phyloP scores from a whole-genome alignment of 2,888 invertebrate genomes.

The Luperina nickerlii region DNA sequence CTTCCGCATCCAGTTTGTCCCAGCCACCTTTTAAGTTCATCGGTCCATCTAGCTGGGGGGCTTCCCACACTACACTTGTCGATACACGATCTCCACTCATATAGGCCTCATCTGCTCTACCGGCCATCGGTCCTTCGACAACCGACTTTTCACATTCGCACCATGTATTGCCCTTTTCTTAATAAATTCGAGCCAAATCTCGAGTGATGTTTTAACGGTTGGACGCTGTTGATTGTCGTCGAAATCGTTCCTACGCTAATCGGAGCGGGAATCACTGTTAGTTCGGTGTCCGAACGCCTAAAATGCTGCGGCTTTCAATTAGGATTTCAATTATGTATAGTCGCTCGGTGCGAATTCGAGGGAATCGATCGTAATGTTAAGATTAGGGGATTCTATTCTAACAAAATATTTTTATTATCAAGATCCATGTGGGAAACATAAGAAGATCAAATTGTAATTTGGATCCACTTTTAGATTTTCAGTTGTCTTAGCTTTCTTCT shows the following conservation, averaged over 20 bases:
- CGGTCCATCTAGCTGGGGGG: neutral
- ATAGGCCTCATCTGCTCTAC: neutral
- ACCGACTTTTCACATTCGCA: neutral
- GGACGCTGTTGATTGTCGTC: conserved; percentile 69
- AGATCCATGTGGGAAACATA: neutral
- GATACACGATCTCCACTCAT: neutral
- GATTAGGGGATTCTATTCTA: neutral
- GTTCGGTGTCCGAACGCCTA: conserved; percentile 53
- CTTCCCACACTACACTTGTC: neutral
- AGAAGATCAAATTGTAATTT: neutral
- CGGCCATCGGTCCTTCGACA: too few species aligned
- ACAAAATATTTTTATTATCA: neutral
- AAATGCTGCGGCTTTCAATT: conserved; percentile 62
- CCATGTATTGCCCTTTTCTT: neutral
- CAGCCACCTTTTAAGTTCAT: neutral
- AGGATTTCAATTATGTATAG: conserved; percentile 28
- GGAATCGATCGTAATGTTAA: neutral
- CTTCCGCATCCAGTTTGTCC: neutral
- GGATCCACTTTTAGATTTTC: neutral
- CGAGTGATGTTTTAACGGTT: conserved; percentile 63
- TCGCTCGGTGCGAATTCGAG: neutral
- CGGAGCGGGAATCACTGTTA: conserved; percentile 78
- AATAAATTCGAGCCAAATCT: conserved; percentile 65
- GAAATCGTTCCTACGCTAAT: conserved; percentile 76
- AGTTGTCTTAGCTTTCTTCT: neutral